Evolutionary conservation across 64 coral and sea anemone species (phyloP).

Genomic region (Hydrozoanthus tunicans): DNA sequence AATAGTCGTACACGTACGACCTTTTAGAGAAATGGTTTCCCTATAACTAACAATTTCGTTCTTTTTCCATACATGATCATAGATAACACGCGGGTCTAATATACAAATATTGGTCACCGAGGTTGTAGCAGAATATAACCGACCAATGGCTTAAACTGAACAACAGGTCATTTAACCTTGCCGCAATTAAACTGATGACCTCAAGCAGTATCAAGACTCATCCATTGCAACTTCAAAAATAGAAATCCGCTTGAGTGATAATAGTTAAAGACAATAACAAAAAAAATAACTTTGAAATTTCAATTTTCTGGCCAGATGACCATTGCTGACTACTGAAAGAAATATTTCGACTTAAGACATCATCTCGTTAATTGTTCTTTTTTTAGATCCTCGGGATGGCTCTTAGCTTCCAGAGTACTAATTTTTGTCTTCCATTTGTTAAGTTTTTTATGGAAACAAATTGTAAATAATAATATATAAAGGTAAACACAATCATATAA

Average conservation of each 20-base stretch:
- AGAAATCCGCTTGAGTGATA: not conserved
- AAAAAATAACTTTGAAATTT: constrained; percentile 32
- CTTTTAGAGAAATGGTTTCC: not conserved
- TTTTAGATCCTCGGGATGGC: too few species aligned
- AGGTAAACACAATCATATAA: too few species aligned
- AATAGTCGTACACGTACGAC: not conserved
- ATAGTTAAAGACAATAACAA: not conserved
- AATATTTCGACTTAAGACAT: too few species aligned
- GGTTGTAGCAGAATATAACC: constrained; percentile 45
- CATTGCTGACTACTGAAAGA: too few species aligned
- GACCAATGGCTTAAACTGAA: constrained; percentile 11
- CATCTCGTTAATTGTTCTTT: too few species aligned
- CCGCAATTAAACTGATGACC: constrained; percentile 21
- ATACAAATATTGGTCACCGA: constrained; percentile 42
- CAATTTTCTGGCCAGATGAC: not conserved
- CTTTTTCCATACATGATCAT: constrained; percentile 52
- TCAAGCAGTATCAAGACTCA: constrained; percentile 11
- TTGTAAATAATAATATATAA: too few species aligned
- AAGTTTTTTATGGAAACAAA: too few species aligned
- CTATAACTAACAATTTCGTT: not conserved
- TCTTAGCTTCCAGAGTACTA: too few species aligned
- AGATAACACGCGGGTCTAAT: constrained; percentile 25
- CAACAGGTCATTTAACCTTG: constrained; percentile 38
- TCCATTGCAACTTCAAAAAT: constrained; percentile 39
- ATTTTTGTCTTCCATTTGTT: too few species aligned